Conservation (phyloP, 2,797 vertebrate genomes). For the Anas capensis region DNA sequence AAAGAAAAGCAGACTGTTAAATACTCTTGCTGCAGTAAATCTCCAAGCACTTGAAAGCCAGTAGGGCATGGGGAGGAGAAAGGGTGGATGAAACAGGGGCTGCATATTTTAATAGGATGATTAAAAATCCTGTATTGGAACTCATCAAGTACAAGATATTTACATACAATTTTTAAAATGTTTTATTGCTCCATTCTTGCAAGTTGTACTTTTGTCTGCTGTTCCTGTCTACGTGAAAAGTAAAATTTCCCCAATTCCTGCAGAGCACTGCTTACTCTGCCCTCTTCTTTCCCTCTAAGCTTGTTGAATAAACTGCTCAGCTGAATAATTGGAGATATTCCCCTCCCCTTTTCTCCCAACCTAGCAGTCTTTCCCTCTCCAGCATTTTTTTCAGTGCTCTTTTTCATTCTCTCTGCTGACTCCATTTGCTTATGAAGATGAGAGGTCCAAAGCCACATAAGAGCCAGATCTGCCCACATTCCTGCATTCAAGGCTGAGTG, state of each 20-base stretch:
- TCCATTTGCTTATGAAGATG: slow-evolving; percentile 78
- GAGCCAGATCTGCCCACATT: slow-evolving; percentile 34
- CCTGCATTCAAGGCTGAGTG: slow-evolving; percentile 64
- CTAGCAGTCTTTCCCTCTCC: slow-evolving; percentile 61
- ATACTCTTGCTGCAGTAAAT: slow-evolving; percentile 48
- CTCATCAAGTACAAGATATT: not conserved
- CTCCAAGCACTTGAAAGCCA: not conserved
- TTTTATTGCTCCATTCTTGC: slow-evolving; percentile 41
- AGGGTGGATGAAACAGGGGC: slow-evolving; percentile 48
- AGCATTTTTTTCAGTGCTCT: slow-evolving; percentile 74
- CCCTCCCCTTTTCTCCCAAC: slow-evolving; percentile 47
- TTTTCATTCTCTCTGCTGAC: slow-evolving; percentile 76
- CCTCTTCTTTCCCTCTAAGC: slow-evolving; percentile 47
- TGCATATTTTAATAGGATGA: slow-evolving; percentile 43
- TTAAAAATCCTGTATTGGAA: slow-evolving; percentile 30
- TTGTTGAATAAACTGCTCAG: slow-evolving; percentile 65
- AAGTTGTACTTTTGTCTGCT: slow-evolving; percentile 46
- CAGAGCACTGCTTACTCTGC: slow-evolving; percentile 66
- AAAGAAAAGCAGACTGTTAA: slow-evolving; percentile 58
- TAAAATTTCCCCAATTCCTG: not conserved
- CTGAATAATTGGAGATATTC: slow-evolving; percentile 38
- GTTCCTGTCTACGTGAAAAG: slow-evolving; percentile 37
- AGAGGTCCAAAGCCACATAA: slow-evolving; percentile 81
- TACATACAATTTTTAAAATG: not conserved
- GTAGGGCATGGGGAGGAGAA: slow-evolving; percentile 40